Evolutionary conservation across 2,888 invertebrate species (phyloP), one percentile per base, ranked within the genome.

Genomic region (Pantelozetes paolii): DNA sequence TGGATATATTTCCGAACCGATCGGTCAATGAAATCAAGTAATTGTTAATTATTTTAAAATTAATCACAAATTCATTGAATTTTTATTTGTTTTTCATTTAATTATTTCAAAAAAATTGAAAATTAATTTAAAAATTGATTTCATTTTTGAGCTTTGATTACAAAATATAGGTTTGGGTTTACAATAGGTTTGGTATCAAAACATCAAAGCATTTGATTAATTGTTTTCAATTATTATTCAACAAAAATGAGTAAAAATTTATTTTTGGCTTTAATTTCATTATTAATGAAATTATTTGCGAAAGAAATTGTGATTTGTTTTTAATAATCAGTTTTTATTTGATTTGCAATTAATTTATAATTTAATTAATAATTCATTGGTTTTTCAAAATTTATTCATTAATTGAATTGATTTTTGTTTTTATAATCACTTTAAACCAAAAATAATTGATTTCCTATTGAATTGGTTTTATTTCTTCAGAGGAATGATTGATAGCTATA

Each of bases 401-500:
- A 13, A 54, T 23, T 54, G 13, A 18, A 50, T n/a, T 8, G 5
- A 20, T 20, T 5, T 11, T 45, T 45, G 23, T 23, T 23, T 54
- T 54, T 54, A 23, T 54, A 23, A 1, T 26, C 6, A 54, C 11
- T 54, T 26, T 26, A 5, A 26, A 11, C 20, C 15, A 45, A 45
- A 48, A 48, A 13, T 40, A 48, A 23, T 36, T 36, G 36, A 36
- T 8, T 26, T 23, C 23, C 26, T 26, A 54, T 54, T 23, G 26
- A 54, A 54, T 54, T 13, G 26, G 13, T n/a, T 54, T 3, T 54
- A 13, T 20, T 54, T 59, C 11, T 30, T 67, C 67, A 67, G 67
- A 40, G 36, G 40, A 67, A 20, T 67, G 40, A 67, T 67, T 67
- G 67, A 67, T 67, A 36, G 67, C 67, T 67, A 20, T 36, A 40